phyloP scores from a whole-genome alignment of 2,797 vertebrate species.

The Pseudochirops corinnae region DNA sequence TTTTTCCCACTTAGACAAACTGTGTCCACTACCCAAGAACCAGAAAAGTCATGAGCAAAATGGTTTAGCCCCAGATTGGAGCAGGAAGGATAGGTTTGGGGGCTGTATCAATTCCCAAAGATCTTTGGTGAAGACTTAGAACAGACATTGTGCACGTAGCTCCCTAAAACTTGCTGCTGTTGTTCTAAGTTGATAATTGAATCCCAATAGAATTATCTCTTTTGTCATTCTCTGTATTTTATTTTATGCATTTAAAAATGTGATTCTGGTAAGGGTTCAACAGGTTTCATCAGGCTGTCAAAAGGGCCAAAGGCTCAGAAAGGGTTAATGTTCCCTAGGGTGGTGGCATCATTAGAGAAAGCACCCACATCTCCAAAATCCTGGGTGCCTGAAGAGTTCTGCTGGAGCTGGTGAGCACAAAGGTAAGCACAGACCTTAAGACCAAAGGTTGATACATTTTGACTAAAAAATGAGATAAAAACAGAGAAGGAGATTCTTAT shows the following conservation, averaged over 20 bases:
- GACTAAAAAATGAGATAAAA: neutral
- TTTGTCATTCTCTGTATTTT: neutral
- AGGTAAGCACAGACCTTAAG: neutral
- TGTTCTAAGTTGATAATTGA: neutral
- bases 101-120: neutral
- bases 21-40: neutral
- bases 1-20: neutral
- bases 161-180: neutral
- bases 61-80: neutral
- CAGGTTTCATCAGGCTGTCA: neutral
- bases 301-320: neutral
- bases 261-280: neutral
- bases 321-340: neutral
- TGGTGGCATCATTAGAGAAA: neutral
- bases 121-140: neutral
- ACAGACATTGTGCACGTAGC: neutral
- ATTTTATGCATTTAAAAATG: neutral
- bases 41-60: neutral
- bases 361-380: neutral
- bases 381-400: neutral
- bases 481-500: constrained; percentile 5
- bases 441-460: neutral
- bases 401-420: neutral
- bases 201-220: neutral
- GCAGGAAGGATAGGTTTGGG: neutral